phyloP scores from a whole-genome alignment of 2,888 invertebrate species.

The Rhyacophila evoluta region DNA sequence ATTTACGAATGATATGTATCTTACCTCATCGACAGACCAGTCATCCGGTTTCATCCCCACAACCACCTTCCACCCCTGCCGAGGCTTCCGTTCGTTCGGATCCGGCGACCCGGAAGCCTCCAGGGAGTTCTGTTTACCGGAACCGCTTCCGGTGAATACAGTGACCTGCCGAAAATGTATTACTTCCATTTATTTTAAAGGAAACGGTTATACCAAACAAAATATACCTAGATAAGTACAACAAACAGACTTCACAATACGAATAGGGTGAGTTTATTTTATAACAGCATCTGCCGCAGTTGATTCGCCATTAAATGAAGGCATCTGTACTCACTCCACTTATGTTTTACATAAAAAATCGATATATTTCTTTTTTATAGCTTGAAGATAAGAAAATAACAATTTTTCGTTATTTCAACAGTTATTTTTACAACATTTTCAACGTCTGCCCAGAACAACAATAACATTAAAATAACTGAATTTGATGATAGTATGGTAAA shows the following conservation, averaged over 20 bases:
- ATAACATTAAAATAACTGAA: too few relatives aligned
- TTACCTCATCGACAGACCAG: slow-evolving; percentile 19
- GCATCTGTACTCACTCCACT: too few relatives aligned
- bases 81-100: not conserved
- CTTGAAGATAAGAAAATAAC: too few relatives aligned
- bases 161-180: slow-evolving; percentile 39
- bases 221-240: not conserved
- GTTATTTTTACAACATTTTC: too few relatives aligned
- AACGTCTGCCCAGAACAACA: too few relatives aligned
- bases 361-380: too few relatives aligned
- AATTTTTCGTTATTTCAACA: too few relatives aligned
- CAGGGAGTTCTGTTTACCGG: slow-evolving; percentile 36
- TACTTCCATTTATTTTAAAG: too few relatives aligned
- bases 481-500: too few relatives aligned
- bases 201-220: not conserved
- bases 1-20: not conserved
- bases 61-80: slow-evolving; percentile 20
- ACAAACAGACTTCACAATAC: not conserved
- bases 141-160: slow-evolving; percentile 41
- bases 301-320: too few relatives aligned
- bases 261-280: not conserved
- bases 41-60: not conserved
- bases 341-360: too few relatives aligned
- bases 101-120: slow-evolving; percentile 10
- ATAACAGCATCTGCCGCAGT: too few relatives aligned